Conservation (phyloP, 2,797 vertebrate genomes). For the Mormyrops boulengeri region DNA sequence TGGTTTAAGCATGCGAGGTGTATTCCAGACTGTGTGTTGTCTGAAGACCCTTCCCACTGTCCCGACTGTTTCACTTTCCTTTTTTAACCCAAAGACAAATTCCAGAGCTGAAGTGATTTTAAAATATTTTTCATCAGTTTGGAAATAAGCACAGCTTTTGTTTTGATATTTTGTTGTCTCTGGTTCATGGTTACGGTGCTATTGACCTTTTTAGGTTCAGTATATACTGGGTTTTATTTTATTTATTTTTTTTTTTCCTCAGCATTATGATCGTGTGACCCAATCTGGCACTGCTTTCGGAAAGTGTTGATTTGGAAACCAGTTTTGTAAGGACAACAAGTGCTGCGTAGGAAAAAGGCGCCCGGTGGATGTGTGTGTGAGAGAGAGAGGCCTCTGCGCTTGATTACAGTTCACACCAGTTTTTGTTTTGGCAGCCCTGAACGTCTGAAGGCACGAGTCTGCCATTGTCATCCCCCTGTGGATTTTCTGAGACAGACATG, state of each 20-base stretch:
- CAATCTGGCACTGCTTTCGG: conserved; percentile 24
- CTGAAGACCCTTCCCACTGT: not conserved
- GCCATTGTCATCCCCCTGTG: conserved; percentile 32
- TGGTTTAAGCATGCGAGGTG: not conserved
- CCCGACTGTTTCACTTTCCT: not conserved
- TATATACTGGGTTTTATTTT: not conserved
- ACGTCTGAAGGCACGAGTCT: conserved; percentile 21
- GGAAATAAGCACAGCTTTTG: not conserved
- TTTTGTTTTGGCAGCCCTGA: conserved; percentile 36
- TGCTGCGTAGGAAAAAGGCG: not conserved
- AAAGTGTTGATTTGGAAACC: conserved; percentile 23
- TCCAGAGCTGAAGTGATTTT: not conserved
- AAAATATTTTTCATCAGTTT: not conserved
- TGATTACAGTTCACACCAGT: conserved; percentile 27
- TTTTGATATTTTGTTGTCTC: not conserved
- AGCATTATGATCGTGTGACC: not conserved
- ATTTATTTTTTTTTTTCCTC: not conserved
- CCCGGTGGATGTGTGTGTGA: not conserved
- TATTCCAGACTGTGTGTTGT: not conserved
- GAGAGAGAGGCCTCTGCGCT: conserved; percentile 23
- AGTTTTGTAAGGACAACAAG: conserved; percentile 11
- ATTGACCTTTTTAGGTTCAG: conserved; percentile 17
- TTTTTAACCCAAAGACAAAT: not conserved
- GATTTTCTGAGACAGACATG: conserved; percentile 36
- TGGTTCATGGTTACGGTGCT: conserved; percentile 33